phyloP scores from a whole-genome alignment of 2,113 vertebrate species.

The Boleophthalmus pectinirostris region DNA sequence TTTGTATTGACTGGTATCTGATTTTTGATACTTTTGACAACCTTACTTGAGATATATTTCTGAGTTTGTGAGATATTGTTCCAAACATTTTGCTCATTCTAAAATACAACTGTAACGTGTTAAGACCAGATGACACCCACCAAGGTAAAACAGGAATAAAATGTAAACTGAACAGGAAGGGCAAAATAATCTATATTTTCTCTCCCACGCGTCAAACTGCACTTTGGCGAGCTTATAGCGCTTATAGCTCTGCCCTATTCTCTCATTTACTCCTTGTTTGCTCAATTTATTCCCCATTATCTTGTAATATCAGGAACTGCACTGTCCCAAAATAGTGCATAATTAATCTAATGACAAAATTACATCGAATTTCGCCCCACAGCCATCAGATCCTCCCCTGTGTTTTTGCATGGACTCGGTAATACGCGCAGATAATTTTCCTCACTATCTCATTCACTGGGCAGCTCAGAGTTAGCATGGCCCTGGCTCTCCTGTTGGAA shows the following conservation, averaged over 20 bases:
- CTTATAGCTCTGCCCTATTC: neutral
- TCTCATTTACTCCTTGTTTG: neutral
- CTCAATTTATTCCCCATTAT: conserved; percentile 2
- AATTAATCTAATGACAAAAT: conserved; percentile 5
- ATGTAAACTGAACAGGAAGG: too few relatives aligned
- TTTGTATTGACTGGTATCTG: too few relatives aligned
- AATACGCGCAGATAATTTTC: neutral
- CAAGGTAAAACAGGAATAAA: too few relatives aligned
- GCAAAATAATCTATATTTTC: too few relatives aligned
- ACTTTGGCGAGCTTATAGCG: too few relatives aligned
- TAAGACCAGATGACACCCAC: too few relatives aligned
- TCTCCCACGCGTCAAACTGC: too few relatives aligned
- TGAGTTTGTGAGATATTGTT: too few relatives aligned
- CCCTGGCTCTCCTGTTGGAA: conserved; percentile 41
- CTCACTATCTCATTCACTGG: neutral
- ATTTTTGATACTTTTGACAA: too few relatives aligned
- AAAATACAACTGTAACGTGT: too few relatives aligned
- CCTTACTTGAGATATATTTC: too few relatives aligned
- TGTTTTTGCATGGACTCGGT: neutral
- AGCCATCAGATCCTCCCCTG: neutral
- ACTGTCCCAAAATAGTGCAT: neutral
- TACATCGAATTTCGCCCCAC: neutral
- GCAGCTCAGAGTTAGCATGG: conserved; percentile 25
- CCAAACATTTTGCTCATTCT: too few relatives aligned
- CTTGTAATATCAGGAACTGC: conserved; percentile 5